Percentiles rank a stretch among this genome's conserved stretches.
These are phyloP conservation scores for Nemotelus nigrinus DNA, from an alignment of 2,888 invertebrate species.

Conservation along the genomic window DNA sequence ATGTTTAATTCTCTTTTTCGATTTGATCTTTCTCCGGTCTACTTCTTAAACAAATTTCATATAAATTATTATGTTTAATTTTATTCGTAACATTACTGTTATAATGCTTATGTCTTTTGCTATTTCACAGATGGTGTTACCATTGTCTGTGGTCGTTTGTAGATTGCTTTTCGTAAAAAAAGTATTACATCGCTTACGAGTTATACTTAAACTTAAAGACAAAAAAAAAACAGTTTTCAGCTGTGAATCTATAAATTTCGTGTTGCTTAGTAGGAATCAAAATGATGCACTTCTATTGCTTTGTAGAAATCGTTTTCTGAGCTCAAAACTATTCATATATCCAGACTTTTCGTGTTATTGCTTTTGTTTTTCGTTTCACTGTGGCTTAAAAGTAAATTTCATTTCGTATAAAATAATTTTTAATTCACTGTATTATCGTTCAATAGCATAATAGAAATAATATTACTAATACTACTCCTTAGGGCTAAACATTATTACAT, in stretches of 20 bases:
- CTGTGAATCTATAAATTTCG: neutral
- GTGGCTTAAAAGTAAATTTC: slow-evolving; percentile 21
- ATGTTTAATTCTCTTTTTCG: slow-evolving; percentile 30
- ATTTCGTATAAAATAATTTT: slow-evolving; percentile 25
- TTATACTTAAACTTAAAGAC: neutral
- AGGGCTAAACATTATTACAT: slow-evolving; percentile 52
- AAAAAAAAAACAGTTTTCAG: neutral
- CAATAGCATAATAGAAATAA: slow-evolving; percentile 43
- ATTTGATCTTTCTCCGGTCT: neutral
- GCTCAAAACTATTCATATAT: slow-evolving; percentile 9
- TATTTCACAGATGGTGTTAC: neutral
- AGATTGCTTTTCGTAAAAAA: neutral
- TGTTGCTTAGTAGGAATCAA: neutral
- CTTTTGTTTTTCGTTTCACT: neutral
- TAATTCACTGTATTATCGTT: slow-evolving; percentile 30
- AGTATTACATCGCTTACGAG: neutral
- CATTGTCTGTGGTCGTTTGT: neutral
- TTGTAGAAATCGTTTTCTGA: neutral
- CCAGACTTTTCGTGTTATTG: neutral
- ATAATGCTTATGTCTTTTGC: slow-evolving; percentile 22
- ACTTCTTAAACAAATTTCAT: slow-evolving; percentile 12
- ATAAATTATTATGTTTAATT: slow-evolving; percentile 38
- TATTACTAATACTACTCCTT: slow-evolving; percentile 34
- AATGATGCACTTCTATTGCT: no score
- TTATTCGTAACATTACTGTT: slow-evolving; percentile 18